These are phyloP conservation scores for Bufotes viridis DNA, from an alignment of 2,797 vertebrate species.

Conservation along the genomic window DNA sequence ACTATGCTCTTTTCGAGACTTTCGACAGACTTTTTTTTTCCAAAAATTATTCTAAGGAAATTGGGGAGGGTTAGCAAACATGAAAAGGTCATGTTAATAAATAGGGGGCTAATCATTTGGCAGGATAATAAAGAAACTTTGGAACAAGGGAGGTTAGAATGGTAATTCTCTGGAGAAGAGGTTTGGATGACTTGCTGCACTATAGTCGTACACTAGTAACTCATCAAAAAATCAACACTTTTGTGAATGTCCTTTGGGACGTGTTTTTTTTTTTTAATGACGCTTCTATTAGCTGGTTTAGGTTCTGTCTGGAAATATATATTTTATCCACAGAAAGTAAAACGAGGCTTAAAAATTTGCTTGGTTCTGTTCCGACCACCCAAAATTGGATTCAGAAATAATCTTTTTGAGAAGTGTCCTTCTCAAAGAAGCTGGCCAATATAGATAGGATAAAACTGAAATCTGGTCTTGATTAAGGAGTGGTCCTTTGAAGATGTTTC, in stretches of 20 bases:
- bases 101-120: slow-evolving; percentile 41
- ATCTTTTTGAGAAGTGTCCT: not conserved
- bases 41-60: slow-evolving; percentile 21
- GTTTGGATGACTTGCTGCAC: not conserved
- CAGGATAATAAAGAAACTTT: slow-evolving; percentile 9
- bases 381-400: not conserved
- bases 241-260: not conserved
- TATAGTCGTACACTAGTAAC: not conserved
- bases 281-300: not conserved
- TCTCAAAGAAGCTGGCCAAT: no score
- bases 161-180: not conserved
- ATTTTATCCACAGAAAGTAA: no score
- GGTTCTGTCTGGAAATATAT: not conserved
- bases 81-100: slow-evolving; percentile 43
- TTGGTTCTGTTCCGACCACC: not conserved
- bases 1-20: slow-evolving; percentile 36
- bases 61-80: slow-evolving; percentile 20
- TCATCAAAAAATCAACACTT: not conserved
- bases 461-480: no score
- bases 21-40: not conserved
- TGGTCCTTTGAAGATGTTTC: no score
- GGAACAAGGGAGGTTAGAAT: not conserved
- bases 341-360: no score
- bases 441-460: no score
- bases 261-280: not conserved